Evolutionary conservation across 1,140 invertebrate genomes (phyloP).

Genomic region (Venturia canescens): DNA sequence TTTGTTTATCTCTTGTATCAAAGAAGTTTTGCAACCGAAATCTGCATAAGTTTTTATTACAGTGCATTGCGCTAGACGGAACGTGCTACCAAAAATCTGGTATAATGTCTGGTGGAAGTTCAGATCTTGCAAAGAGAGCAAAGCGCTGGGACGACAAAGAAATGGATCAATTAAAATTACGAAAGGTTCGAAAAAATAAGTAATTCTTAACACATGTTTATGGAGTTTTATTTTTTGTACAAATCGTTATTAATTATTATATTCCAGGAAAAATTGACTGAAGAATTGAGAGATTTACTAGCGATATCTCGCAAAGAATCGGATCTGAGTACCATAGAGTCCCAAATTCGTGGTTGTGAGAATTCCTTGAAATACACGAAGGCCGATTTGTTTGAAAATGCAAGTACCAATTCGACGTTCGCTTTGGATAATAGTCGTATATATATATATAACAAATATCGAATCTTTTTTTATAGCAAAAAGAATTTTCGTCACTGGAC

Average conservation of each 20-base stretch:
- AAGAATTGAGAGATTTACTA: slow-evolving; percentile 93
- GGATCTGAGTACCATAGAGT: slow-evolving; percentile 97
- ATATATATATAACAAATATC: background rate
- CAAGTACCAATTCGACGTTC: slow-evolving; percentile 64
- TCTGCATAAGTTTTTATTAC: background rate
- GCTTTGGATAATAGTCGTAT: background rate
- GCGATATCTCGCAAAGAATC: slow-evolving; percentile 98
- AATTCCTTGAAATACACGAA: slow-evolving; percentile 97
- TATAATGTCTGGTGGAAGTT: slow-evolving; percentile 97
- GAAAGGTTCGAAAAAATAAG: slow-evolving; percentile 79
- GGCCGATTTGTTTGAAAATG: slow-evolving; percentile 90
- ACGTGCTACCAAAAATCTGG: slow-evolving; percentile 99
- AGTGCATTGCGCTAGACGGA: slow-evolving; percentile 97
- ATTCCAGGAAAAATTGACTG: slow-evolving; percentile 86
- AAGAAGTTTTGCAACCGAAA: no score
- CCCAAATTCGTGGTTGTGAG: slow-evolving; percentile 97
- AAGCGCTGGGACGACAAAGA: slow-evolving; percentile 99
- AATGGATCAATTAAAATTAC: slow-evolving; percentile 92
- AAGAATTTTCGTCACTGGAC: slow-evolving; percentile 87
- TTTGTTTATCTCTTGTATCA: no score
- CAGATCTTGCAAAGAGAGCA: slow-evolving; percentile 97
- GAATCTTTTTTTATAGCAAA: slow-evolving; percentile 78
- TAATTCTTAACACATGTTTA: background rate
- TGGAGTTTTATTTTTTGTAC: slow-evolving; percentile 23
- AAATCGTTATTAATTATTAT: slow-evolving; percentile 44